phyloP scores from a whole-genome alignment of 2,888 invertebrate species.

The Drosophila diplacantha region DNA sequence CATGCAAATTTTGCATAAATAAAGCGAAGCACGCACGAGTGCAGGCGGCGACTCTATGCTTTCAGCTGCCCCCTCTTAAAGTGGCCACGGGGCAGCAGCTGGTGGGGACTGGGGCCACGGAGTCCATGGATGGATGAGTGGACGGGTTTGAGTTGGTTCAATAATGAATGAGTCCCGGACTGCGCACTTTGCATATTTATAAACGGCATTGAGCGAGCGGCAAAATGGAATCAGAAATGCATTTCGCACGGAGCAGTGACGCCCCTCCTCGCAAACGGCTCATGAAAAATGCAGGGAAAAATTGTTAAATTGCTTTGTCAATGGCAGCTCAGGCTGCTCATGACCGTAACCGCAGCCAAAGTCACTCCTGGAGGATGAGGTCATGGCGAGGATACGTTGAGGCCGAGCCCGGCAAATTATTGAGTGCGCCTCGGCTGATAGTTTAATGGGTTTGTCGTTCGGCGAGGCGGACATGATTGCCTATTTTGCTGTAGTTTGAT shows the following conservation, averaged over 20 bases:
- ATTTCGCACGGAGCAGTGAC: conserved; percentile 9
- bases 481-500: conserved; percentile 36
- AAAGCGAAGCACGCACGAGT: conserved; percentile 36
- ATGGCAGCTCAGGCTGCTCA: conserved; percentile 40
- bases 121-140: conserved; percentile 22
- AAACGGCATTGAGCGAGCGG: conserved; percentile 38
- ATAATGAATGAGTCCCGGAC: conserved; percentile 39
- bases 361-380: conserved; percentile 24
- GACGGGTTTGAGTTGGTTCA: conserved; percentile 30
- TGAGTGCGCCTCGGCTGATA: conserved; percentile 23
- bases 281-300: conserved; percentile 40
- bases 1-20: conserved; percentile 53
- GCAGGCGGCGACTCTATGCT: conserved; percentile 17
- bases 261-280: conserved; percentile 14
- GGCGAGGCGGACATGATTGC: conserved; percentile 26
- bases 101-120: neutral
- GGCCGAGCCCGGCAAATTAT: conserved; percentile 17
- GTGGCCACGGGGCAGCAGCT: conserved; percentile 3
- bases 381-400: conserved; percentile 12
- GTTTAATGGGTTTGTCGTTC: conserved; percentile 33
- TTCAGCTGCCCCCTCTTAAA: conserved; percentile 1
- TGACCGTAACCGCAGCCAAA: conserved; percentile 39
- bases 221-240: conserved; percentile 23
- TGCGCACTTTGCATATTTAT: conserved; percentile 43
- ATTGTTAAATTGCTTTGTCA: conserved; percentile 47